These are phyloP conservation scores for Cephalotes varians DNA, from an alignment of 2,888 invertebrate species.

Conservation along the genomic window DNA sequence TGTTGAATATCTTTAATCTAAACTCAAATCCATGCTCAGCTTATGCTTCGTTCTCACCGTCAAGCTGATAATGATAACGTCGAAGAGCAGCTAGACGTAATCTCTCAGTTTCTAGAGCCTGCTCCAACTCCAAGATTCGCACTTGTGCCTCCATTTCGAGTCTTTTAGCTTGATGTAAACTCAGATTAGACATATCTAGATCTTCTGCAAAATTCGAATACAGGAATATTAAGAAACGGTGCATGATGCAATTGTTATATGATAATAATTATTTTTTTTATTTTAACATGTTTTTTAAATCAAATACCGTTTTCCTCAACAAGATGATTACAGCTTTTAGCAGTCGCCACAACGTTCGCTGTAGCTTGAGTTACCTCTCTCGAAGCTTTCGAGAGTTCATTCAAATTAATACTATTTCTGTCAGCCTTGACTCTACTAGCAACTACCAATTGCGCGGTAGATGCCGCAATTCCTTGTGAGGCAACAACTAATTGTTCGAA, in stretches of 20 bases:
- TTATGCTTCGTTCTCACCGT: conserved; percentile 86
- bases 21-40: conserved; percentile 3
- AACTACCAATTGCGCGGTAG: conserved; percentile 98
- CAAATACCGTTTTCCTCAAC: conserved; percentile 87
- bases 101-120: conserved; percentile 95
- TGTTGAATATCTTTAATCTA: conserved; percentile 14
- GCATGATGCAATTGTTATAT: background rate
- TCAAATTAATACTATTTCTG: conserved; percentile 92
- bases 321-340: conserved; percentile 94
- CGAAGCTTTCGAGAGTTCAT: conserved; percentile 94
- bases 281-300: conserved; percentile 19
- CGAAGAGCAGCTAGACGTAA: conserved; percentile 94
- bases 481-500: conserved; percentile 98
- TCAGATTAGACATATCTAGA: conserved; percentile 95
- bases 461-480: conserved; percentile 98
- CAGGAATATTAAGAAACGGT: background rate
- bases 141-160: conserved; percentile 99
- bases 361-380: conserved; percentile 96
- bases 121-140: conserved; percentile 96
- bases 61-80: conserved; percentile 96
- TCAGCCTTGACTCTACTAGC: conserved; percentile 98
- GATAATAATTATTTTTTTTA: too few species aligned
- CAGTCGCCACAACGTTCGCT: conserved; percentile 96
- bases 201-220: conserved; percentile 89
- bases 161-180: conserved; percentile 97